Evolutionary conservation across 2,888 invertebrate genomes (phyloP), one percentile per base, ranked within the genome.

Genomic region (Craniophora ligustri): DNA sequence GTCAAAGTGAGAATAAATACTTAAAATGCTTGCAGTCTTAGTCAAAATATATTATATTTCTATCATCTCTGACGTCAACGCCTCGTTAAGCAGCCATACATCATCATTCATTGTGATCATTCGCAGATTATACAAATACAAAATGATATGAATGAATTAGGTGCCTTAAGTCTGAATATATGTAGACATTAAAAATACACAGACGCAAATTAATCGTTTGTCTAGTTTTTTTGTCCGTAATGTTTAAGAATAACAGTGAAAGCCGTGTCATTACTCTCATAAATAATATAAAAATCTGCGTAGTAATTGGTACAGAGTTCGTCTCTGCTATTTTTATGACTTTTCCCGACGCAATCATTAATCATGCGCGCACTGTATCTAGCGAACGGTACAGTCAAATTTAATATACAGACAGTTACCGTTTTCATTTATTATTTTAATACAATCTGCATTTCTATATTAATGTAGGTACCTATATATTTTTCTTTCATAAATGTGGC

Each of bases 271-370:
- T 56, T 32, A 36, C 39, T 39, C 26, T 50, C 44, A 50, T 58
- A 35, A 58, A 60, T 57, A 53, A 60, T 51, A 45, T 49, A 10
- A 54, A 55, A 54, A 48, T 54, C 18, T 50, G 31, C 31, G 34
- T 54, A 14, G 41, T 50, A 53, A 69, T 64, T 67, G 57, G 46
- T 55, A 41, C 49, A 14, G 55, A 70, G 61, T 67, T 48, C 64
- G 54, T 53, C 54, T 45, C 72, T 64, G 67, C 31, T 7, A 57
- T 64, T 71, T 67, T 67, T 64, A 65, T 65, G 46, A 49, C 50
- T 57, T 53, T 55, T 55, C 41, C 41, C 39, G 72, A 39, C 55
- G 53, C 50, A 62, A 51, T 60, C 51, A 65, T 71, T 67, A 67
- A 70, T 70, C 67, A 64, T 40, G 26, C 36, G 46, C 34, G 35